Base-by-base conservation (phyloP, 2,113 vertebrate species). In the Turnix velox region DNA sequence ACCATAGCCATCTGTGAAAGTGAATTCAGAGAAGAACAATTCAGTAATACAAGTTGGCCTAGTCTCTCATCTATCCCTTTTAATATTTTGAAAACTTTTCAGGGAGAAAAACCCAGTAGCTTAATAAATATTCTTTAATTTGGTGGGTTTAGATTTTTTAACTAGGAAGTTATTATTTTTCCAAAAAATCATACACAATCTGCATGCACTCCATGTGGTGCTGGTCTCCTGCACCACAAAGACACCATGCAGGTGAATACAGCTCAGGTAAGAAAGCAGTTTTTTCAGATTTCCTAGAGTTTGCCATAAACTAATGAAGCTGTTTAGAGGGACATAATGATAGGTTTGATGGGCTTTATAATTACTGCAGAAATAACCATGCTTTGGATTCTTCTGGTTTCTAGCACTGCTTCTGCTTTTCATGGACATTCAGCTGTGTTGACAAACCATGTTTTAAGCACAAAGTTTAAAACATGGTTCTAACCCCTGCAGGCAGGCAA, bases 1-100 rank as follows among this genome's bases (percentile, higher is more conserved):
- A 27, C 98, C 82, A 40, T 98, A 98, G 65, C 98, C 98, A 89
- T 99, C 99, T 99, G 96, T 65, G 98, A 96, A 42, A 75, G 43
- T 1, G 40, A 61, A 57, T 51, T 22, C 61, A 88, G 58, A 78
- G 42, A 52, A 59, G 71, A 51, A 35, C 61, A 55, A 14, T 6
- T 93, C 46, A 72, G 63, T 30, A 25, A 86, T 0, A 31, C 25
- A 33, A 16, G 33, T 0, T 35, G 39, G 71, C 25, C 16, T 59
- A 55, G 27, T 18, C 37, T 35, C 23, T 54, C 59, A 73, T 2
- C 37, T 40, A 11, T 13, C 63, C 25, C 78, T 76, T 28, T 58
- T 62, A 72, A 12, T 30, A 31, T 31, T 3, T 81, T 24, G 90
- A 82, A 76, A 6, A 3, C 46, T 28, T 55, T 63, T 68, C 65